phyloP scores from a whole-genome alignment of 2,888 invertebrate genomes.

The Drosophila eohydei region DNA sequence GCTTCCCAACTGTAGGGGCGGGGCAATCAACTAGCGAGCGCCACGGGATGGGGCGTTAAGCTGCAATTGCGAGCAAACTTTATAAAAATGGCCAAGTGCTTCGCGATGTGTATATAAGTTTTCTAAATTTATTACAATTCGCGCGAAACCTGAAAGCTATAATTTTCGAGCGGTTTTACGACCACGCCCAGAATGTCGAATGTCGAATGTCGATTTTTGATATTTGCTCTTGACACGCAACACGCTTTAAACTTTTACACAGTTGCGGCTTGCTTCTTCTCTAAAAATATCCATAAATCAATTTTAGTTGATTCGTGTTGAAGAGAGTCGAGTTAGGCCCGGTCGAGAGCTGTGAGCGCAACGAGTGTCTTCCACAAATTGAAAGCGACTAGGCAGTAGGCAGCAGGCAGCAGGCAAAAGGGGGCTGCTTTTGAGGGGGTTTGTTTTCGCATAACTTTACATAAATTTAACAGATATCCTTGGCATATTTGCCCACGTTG shows the following conservation, averaged over 20 bases:
- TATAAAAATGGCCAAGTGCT: constrained; percentile 59
- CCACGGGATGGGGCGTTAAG: constrained; percentile 40
- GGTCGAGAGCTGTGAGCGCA: constrained; percentile 31
- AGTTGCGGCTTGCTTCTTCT: constrained; percentile 17
- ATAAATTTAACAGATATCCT: constrained; percentile 70
- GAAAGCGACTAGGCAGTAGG: constrained; percentile 45
- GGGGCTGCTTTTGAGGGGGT: constrained; percentile 19
- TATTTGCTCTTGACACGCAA: constrained; percentile 79
- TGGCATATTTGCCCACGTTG: constrained; percentile 50
- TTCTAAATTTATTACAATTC: constrained; percentile 78
- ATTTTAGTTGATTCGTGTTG: constrained; percentile 68
- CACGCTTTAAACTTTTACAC: constrained; percentile 70
- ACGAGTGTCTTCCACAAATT: constrained; percentile 69
- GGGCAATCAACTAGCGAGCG: constrained; percentile 26
- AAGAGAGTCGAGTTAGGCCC: constrained; percentile 33
- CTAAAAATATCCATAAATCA: constrained; percentile 80
- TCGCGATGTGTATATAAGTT: constrained; percentile 73
- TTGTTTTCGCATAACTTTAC: constrained; percentile 64
- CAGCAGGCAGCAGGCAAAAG: not conserved
- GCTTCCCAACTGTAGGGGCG: constrained; percentile 38
- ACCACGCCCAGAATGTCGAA: constrained; percentile 75
- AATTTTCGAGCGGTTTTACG: constrained; percentile 79
- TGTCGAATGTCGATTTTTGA: constrained; percentile 78
- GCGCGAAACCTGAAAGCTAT: constrained; percentile 78
- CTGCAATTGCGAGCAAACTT: constrained; percentile 67